These are phyloP conservation scores for Cyclopterus lumpus DNA, from an alignment of 2,797 vertebrate species.

Conservation along the genomic window DNA sequence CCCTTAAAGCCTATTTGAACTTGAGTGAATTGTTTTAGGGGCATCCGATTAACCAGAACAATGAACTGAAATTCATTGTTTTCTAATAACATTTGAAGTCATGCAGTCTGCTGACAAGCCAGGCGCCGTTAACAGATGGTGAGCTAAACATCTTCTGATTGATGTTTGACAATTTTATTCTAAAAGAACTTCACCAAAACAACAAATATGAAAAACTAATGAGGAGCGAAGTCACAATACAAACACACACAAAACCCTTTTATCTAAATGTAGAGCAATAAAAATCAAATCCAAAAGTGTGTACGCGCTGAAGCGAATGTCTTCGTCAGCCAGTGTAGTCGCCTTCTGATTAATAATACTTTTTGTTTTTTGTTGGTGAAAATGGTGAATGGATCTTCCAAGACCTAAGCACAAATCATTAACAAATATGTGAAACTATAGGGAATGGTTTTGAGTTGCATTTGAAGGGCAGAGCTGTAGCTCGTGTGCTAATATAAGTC, in stretches of 20 bases:
- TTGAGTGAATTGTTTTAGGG: not conserved
- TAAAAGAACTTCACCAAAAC: not conserved
- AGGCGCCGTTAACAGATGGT: not conserved
- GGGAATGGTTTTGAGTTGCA: not conserved
- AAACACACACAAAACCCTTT: not conserved
- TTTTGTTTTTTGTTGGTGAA: not conserved
- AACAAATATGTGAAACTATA: not conserved
- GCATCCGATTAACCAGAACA: not conserved
- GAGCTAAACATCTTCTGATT: not conserved
- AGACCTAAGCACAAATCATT: not conserved
- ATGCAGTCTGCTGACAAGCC: not conserved
- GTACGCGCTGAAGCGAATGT: not conserved
- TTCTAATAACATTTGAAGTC: not conserved
- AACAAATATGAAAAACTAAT: not conserved
- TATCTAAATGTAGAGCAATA: slow-evolving; percentile 8
- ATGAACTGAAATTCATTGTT: not conserved
- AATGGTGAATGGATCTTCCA: not conserved
- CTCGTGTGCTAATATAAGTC: not conserved
- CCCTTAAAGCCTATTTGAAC: not conserved
- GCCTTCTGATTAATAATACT: not conserved
- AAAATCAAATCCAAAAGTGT: not conserved
- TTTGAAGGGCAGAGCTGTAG: not conserved
- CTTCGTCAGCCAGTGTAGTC: not conserved
- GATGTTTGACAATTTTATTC: not conserved
- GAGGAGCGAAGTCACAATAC: slow-evolving; percentile 10